phyloP scores from a whole-genome alignment of 2,888 invertebrate species.

The Drosophila nr. fundita region DNA sequence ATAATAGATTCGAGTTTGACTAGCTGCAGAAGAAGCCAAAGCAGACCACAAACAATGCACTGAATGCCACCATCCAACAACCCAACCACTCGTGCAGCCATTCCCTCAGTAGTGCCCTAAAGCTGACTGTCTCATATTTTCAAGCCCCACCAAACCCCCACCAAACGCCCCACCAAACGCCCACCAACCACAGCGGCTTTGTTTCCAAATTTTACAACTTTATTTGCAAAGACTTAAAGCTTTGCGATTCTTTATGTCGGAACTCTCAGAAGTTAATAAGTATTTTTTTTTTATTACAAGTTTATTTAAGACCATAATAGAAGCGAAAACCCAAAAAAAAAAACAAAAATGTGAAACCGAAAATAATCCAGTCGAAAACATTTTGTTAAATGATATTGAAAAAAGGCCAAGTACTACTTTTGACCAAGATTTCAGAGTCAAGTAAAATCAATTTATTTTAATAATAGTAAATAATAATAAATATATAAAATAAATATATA shows the following conservation, averaged over 20 bases:
- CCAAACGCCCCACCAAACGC: neutral
- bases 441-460: no score
- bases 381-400: no score
- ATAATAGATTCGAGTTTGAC: conserved; percentile 58
- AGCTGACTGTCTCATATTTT: conserved; percentile 11
- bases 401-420: neutral
- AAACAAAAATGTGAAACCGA: neutral
- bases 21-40: conserved; percentile 15
- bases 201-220: conserved; percentile 19
- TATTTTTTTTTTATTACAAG: neutral
- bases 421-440: no score
- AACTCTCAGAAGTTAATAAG: neutral
- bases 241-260: neutral
- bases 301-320: neutral
- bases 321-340: neutral
- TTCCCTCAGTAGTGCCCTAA: neutral
- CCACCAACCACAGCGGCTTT: neutral
- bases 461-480: no score
- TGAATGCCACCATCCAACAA: conserved; percentile 6
- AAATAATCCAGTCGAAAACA: neutral
- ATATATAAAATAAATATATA: neutral
- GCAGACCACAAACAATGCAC: conserved; percentile 9
- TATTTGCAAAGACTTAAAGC: conserved; percentile 1
- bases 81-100: neutral
- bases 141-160: neutral